Percentiles rank a stretch among this genome's conserved stretches.
These are phyloP conservation scores for Picathartes gymnocephalus DNA, from an alignment of 2,113 vertebrate genomes.

Conservation along the genomic window DNA sequence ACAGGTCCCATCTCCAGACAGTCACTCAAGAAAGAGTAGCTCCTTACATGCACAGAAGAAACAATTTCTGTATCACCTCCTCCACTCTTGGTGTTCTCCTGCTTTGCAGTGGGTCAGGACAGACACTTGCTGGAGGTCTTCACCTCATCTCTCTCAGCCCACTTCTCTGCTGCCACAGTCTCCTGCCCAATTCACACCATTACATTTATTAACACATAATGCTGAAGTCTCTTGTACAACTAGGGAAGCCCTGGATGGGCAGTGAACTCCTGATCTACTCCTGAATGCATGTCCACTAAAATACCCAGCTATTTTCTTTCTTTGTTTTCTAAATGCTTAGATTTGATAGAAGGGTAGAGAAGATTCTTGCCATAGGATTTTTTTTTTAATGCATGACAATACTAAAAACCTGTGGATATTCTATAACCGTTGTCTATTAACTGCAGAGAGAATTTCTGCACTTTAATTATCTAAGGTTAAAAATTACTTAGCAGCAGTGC, in stretches of 20 bases:
- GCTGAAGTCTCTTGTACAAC: neutral
- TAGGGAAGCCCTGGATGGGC: neutral
- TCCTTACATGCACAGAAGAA: neutral
- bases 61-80: neutral
- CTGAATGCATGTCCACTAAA: neutral
- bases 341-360: neutral
- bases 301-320: neutral
- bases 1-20: neutral
- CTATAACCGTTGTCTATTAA: neutral
- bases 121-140: neutral
- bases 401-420: neutral
- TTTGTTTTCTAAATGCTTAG: neutral
- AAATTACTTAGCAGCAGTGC: neutral
- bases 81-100: rapidly evolving
- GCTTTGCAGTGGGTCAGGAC: neutral
- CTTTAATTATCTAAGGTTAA: neutral
- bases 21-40: neutral
- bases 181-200: neutral
- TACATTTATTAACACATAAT: neutral
- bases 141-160: neutral
- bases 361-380: neutral
- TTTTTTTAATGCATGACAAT: neutral
- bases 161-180: neutral
- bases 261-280: neutral
- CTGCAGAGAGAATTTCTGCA: neutral